Conservation (phyloP, 2,113 vertebrate genomes). For the Bombycilla garrulus region DNA sequence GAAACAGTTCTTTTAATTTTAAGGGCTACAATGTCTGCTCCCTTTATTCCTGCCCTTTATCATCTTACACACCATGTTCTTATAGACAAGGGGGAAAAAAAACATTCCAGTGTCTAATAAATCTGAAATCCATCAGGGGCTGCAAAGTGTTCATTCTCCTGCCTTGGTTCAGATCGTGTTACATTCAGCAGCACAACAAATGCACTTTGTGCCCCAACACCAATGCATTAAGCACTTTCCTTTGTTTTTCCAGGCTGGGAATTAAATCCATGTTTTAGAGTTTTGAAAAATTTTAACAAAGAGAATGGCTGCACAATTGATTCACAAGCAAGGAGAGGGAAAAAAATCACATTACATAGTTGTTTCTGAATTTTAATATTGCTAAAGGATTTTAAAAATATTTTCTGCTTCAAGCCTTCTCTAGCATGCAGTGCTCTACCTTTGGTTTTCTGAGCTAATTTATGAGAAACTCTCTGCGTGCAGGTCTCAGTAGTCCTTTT, state of each 20-base stretch:
- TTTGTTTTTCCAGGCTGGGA: slow-evolving; percentile 41
- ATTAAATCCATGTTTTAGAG: background rate
- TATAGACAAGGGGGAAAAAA: slow-evolving; percentile 53
- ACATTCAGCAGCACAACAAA: slow-evolving; percentile 64
- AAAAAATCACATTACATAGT: background rate
- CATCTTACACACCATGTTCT: slow-evolving; percentile 63
- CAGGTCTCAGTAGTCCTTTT: slow-evolving; percentile 24
- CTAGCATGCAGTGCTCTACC: background rate
- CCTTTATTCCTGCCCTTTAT: slow-evolving; percentile 64
- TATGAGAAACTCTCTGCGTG: slow-evolving; percentile 24
- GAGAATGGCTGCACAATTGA: background rate
- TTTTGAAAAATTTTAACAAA: slow-evolving; percentile 26
- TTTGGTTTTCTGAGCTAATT: slow-evolving; percentile 43
- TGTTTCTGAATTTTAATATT: slow-evolving; percentile 38
- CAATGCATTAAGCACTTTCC: slow-evolving; percentile 21
- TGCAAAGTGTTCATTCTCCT: slow-evolving; percentile 46
- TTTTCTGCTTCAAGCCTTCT: background rate
- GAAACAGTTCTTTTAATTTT: slow-evolving; percentile 56
- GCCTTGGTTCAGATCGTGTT: slow-evolving; percentile 43
- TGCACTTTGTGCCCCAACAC: slow-evolving; percentile 57
- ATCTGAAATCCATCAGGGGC: slow-evolving; percentile 68
- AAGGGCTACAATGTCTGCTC: slow-evolving; percentile 36
- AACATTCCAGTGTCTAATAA: slow-evolving; percentile 68
- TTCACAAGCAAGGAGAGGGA: background rate
- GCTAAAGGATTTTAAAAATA: background rate